Evolutionary conservation across 1,140 invertebrate genomes (phyloP), one percentile per base, ranked within the genome.

Genomic region (Trachymyrmex septentrionalis): DNA sequence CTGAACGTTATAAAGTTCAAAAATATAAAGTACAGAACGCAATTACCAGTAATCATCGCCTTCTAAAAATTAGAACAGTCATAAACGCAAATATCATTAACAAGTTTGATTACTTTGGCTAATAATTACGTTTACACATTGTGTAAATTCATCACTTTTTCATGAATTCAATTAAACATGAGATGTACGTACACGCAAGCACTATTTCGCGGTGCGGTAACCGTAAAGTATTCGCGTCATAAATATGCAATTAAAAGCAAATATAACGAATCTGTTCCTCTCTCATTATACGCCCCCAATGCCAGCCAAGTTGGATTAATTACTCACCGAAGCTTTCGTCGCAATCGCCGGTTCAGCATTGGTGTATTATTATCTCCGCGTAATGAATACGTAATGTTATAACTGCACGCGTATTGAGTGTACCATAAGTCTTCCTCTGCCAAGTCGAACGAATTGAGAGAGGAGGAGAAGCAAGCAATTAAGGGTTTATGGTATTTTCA

Each of bases 311-410:
- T 57, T 72, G 24, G 48, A 85, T 85, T 66, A 78, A 78, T 85
- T 85, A 78, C 44, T 53, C 24, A 24, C 50, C 72, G 61, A 64
- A 85, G 72, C 27, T 82, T 82, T 82, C 67, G 24, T 82, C 67
- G 71, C 61, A 14, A 55, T 64, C 21, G 27, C n/a, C 9, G 72
- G 48, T 44, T 9, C 61, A 24, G 6, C 48, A 30, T 63, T 19
- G 61, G 19, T 84, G 24, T 75, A 53, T 84, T 50, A 67, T 85
- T 59, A 87, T 85, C 61, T 34, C 16, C 2, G 14, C 16, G 38
- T 67, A 85, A 87, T 67, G 24, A 85, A 75, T 66, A 30, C 69
- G 80, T 87, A 78, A 85, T 85, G 30, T 78, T 30, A 61, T 78
- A 66, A 78, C 27, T 14, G 61, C 48, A 48, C n/a, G 38, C 44